Evolutionary conservation across 2,888 invertebrate genomes (phyloP).

Genomic region (Hedychridium roseum): DNA sequence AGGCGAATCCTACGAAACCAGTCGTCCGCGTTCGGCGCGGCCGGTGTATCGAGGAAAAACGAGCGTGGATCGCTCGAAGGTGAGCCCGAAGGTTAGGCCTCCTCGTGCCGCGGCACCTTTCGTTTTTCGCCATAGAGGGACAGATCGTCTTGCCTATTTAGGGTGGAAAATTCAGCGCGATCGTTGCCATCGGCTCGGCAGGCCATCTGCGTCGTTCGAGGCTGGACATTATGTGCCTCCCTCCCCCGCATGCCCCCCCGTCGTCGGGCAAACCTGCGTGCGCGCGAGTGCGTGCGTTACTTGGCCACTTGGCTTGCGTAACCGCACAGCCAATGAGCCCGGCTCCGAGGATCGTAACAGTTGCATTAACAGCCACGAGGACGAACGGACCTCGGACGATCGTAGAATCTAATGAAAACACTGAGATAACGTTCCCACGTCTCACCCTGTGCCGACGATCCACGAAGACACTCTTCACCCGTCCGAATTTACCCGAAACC

Average conservation of each 20-base stretch:
- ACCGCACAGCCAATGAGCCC: conserved; percentile 2
- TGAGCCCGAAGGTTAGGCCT: conserved; percentile 37
- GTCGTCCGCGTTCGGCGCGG: too few species aligned
- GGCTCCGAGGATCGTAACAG: conserved; percentile 33
- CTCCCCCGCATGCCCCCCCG: conserved; percentile 8
- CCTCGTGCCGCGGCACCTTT: conserved; percentile 33
- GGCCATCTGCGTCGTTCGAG: conserved; percentile 20
- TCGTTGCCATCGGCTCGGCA: conserved; percentile 30
- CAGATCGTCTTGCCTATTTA: conserved; percentile 49
- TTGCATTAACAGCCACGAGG: conserved; percentile 35
- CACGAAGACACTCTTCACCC: too few species aligned
- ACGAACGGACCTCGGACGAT: too few species aligned
- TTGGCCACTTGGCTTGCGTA: conserved; percentile 1
- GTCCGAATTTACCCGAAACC: too few species aligned
- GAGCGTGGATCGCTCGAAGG: conserved; percentile 39
- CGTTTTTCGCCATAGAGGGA: conserved; percentile 44
- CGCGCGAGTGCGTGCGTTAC: conserved; percentile 8
- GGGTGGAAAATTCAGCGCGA: conserved; percentile 50
- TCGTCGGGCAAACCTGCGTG: conserved; percentile 10
- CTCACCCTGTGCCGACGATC: too few species aligned
- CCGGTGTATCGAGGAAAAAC: conserved; percentile 33
- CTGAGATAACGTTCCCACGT: too few species aligned
- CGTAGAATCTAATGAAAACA: too few species aligned
- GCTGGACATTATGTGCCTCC: too few species aligned
- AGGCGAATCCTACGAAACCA: too few species aligned